phyloP scores from a whole-genome alignment of 2,113 vertebrate genomes.

The Sylvietta virens region DNA sequence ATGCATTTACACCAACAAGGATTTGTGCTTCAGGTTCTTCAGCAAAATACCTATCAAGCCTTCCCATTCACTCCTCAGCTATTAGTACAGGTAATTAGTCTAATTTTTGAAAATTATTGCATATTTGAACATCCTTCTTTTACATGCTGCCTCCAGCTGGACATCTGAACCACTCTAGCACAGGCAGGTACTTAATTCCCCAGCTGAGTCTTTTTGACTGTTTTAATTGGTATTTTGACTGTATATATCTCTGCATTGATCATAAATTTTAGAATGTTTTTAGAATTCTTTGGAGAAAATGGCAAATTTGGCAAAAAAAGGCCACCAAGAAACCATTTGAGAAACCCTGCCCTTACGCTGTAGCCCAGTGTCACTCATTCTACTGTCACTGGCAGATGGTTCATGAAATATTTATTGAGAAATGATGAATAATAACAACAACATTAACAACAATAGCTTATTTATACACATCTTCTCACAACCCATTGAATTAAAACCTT shows the following conservation, averaged over 20 bases:
- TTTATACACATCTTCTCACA: background rate
- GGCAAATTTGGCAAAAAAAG: background rate
- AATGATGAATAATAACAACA: background rate
- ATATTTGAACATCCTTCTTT: background rate
- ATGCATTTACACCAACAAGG: background rate
- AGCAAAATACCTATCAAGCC: background rate
- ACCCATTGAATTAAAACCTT: background rate
- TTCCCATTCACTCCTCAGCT: background rate
- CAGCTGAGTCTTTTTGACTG: background rate
- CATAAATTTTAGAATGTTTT: background rate
- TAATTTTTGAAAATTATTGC: background rate
- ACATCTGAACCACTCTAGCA: background rate
- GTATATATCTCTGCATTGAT: background rate
- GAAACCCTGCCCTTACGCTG: background rate
- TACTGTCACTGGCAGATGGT: background rate
- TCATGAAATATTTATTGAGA: constrained; percentile 33
- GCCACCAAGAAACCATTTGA: background rate
- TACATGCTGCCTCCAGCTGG: background rate
- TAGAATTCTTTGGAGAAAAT: background rate
- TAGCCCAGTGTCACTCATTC: background rate
- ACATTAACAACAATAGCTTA: background rate
- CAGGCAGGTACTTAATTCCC: background rate
- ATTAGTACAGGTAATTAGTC: background rate
- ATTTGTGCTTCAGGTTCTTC: background rate
- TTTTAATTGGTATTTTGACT: background rate